These are phyloP conservation scores for Rhopalosiphum padi DNA, from an alignment of 1,140 invertebrate genomes.

Conservation along the genomic window DNA sequence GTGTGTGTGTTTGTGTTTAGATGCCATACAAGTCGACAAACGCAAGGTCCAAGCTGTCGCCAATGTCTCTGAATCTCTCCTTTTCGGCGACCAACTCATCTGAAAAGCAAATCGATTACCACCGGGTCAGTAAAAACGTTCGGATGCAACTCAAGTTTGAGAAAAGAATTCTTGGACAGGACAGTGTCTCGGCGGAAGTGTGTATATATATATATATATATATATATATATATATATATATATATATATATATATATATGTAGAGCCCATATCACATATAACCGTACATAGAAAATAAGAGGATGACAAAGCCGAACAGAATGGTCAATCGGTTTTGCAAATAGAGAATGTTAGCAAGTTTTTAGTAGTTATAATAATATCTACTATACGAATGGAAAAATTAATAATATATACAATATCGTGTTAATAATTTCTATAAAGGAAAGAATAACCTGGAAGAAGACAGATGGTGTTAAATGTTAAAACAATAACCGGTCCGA, in stretches of 20 bases:
- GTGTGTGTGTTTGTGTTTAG: constrained; percentile 64
- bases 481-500: neutral
- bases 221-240: neutral
- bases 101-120: constrained; percentile 68
- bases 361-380: neutral
- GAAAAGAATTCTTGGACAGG: constrained; percentile 27
- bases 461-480: too few species aligned
- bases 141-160: neutral
- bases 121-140: constrained; percentile 31
- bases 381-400: neutral
- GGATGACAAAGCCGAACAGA: neutral
- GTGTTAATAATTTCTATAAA: too few species aligned
- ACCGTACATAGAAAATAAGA: constrained; percentile 50
- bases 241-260: neutral
- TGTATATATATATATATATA: neutral
- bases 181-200: constrained; percentile 16
- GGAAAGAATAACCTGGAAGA: too few species aligned
- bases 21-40: constrained; percentile 95
- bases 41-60: constrained; percentile 97
- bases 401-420: neutral
- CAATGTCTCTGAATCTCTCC: constrained; percentile 99
- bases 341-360: neutral
- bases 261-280: constrained; percentile 58
- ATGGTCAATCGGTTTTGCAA: neutral
- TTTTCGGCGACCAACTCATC: constrained; percentile 98